These are phyloP conservation scores for Meandrina meandrites DNA, from an alignment of 92 coral and sea anemone species.

Conservation along the genomic window DNA sequence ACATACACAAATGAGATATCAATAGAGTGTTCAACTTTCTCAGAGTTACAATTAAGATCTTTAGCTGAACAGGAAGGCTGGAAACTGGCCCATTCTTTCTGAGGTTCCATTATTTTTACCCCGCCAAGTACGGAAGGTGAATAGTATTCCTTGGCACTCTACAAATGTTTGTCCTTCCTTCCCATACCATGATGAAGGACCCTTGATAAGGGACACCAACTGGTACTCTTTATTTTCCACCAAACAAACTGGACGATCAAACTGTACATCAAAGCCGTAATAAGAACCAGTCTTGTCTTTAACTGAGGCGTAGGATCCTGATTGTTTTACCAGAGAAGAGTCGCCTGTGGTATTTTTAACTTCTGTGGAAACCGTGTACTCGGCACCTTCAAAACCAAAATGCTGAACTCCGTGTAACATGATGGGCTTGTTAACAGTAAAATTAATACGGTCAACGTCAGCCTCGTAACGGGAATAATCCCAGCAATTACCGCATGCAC, in stretches of 20 bases:
- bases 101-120: conserved; percentile 24
- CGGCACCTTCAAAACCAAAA: conserved; percentile 48
- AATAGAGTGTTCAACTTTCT: no score
- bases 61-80: not conserved
- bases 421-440: conserved; percentile 37
- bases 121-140: conserved; percentile 7
- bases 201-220: conserved; percentile 37
- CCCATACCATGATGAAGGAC: conserved; percentile 49
- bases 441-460: conserved; percentile 9
- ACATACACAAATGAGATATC: no score
- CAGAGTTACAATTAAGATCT: no score
- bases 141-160: not conserved
- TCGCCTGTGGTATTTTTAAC: conserved; percentile 19
- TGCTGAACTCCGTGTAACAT: conserved; percentile 49
- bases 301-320: conserved; percentile 34
- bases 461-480: no score
- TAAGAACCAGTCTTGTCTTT: not conserved
- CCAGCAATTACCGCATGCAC: no score
- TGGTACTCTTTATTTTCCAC: conserved; percentile 24
- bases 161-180: conserved; percentile 25
- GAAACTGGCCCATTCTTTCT: conserved; percentile 35
- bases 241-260: conserved; percentile 44
- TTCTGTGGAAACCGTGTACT: conserved; percentile 36
- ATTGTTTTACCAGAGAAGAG: conserved; percentile 7
- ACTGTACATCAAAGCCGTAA: conserved; percentile 52